phyloP scores from a whole-genome alignment of 1,140 invertebrate genomes.

The Trichomalopsis sarcophagae region DNA sequence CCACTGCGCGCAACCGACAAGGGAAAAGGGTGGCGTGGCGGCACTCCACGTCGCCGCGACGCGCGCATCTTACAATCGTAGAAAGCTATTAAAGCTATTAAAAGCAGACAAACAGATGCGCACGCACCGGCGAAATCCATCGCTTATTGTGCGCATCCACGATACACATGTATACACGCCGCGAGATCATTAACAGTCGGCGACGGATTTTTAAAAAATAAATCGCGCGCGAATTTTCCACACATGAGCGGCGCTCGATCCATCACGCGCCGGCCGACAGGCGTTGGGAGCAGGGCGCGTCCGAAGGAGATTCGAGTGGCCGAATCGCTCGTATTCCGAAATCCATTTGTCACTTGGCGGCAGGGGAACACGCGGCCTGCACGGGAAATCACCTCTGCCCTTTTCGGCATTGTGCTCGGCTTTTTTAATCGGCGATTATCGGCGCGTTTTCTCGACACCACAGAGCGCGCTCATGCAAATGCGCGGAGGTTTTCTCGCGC shows the following conservation, averaged over 20 bases:
- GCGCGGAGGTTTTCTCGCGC: neutral
- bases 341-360: constrained; percentile 71
- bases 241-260: constrained; percentile 70
- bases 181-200: constrained; percentile 30
- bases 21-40: constrained; percentile 58
- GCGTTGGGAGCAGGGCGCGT: no score
- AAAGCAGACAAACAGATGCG: constrained; percentile 46
- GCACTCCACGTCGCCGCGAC: neutral
- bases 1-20: constrained; percentile 31
- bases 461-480: constrained; percentile 33
- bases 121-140: neutral
- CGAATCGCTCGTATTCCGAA: constrained; percentile 60
- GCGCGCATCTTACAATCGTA: constrained; percentile 19
- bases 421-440: constrained; percentile 22
- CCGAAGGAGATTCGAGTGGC: constrained; percentile 60
- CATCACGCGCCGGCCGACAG: constrained; percentile 64
- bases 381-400: constrained; percentile 30
- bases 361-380: neutral
- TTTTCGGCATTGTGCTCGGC: neutral
- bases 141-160: neutral
- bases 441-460: neutral
- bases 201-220: constrained; percentile 46
- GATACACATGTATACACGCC: neutral
- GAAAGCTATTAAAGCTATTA: constrained; percentile 30
- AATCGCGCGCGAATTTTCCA: constrained; percentile 66